Conservation (phyloP, 2,113 vertebrate genomes). For the Ivindomyrus marchei region DNA sequence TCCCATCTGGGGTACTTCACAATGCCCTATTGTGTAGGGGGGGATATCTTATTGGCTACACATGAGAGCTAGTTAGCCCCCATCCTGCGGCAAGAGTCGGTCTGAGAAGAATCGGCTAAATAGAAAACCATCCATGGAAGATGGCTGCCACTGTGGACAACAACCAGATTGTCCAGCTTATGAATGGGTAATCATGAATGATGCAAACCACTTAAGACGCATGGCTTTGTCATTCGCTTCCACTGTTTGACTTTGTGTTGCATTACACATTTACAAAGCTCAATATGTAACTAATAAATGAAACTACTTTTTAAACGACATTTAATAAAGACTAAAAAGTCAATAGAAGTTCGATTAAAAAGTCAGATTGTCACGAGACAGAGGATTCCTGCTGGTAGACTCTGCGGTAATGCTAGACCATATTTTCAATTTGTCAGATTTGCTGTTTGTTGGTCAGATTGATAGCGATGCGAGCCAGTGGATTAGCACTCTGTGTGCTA, state of each 20-base stretch:
- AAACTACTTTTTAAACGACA: neutral
- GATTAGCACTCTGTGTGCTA: neutral
- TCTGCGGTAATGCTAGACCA: neutral
- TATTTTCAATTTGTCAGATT: neutral
- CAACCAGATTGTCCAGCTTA: neutral
- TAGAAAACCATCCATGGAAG: neutral
- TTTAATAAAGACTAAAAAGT: neutral
- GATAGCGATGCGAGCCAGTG: neutral
- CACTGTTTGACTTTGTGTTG: neutral
- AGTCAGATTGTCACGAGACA: neutral
- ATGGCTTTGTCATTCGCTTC: no score
- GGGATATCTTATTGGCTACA: constrained; percentile 1
- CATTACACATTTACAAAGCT: neutral
- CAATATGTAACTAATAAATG: neutral
- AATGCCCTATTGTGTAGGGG: constrained; percentile 13
- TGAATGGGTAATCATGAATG: neutral
- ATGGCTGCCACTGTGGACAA: neutral
- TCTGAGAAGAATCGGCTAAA: constrained; percentile 18
- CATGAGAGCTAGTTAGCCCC: constrained; percentile 15
- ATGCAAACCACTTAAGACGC: neutral
- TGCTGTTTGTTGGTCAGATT: neutral
- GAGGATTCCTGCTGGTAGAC: neutral
- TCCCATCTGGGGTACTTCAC: constrained; percentile 6
- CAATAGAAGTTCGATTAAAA: neutral
- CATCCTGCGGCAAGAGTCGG: constrained; percentile 28